Evolutionary conservation across 1,140 invertebrate species (phyloP).

Genomic region (Cydia strobilella): DNA sequence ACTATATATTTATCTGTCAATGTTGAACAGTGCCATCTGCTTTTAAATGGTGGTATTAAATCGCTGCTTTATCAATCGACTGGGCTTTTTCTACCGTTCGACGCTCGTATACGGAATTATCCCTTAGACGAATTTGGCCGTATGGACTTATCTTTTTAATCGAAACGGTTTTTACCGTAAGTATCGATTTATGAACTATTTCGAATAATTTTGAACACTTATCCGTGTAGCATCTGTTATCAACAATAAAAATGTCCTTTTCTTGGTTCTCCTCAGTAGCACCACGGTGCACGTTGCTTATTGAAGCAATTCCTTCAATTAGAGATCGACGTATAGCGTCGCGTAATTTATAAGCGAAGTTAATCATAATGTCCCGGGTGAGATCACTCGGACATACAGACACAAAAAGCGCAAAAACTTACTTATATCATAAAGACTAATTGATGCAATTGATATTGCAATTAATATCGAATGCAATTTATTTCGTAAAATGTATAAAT

Average conservation of each 20-base stretch:
- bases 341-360: conserved; percentile 22
- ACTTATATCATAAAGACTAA: not conserved
- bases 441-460: conserved; percentile 8
- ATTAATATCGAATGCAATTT: too few species aligned
- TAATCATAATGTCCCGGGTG: conserved; percentile 22
- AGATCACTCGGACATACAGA: conserved; percentile 24
- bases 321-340: conserved; percentile 31
- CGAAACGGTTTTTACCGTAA: not conserved
- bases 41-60: too few species aligned
- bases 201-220: not conserved
- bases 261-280: not conserved
- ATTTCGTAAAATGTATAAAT: not conserved
- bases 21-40: too few species aligned
- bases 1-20: too few species aligned
- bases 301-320: conserved; percentile 28
- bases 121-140: not conserved
- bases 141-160: too few species aligned
- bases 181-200: not conserved
- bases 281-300: conserved; percentile 5
- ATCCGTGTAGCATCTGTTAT: not conserved
- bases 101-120: too few species aligned
- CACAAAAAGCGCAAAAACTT: not conserved
- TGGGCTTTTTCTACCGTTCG: too few species aligned
- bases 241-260: conserved; percentile 5
- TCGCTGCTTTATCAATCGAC: too few species aligned